Evolutionary conservation across 1,140 invertebrate species (phyloP), one percentile per base, ranked within the genome.

Genomic region (Coptotermes formosanus): DNA sequence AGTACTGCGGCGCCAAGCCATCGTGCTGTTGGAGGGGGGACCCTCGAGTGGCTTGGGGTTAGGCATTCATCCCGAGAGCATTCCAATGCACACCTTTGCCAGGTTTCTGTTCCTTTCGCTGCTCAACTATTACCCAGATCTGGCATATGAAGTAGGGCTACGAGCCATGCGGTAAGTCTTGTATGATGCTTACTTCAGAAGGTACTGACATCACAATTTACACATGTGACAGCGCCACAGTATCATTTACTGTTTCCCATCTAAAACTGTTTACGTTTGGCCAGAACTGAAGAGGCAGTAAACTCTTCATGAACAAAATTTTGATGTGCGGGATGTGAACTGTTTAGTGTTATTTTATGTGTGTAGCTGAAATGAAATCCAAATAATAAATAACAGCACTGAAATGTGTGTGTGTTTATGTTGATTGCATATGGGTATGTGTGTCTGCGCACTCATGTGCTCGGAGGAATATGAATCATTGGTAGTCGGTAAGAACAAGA

Each of bases 41-140:
- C 95, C 95, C 1, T 93, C 94, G 12, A 95, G 95, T 89, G 96
- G 95, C 19, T 91, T 95, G 59, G 96, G 96, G 45, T 92, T 94
- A 82, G 94, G 94, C 32, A 95, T 97, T 86, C 96, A 96, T 90
- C 94, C 95, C 1, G 95, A 97, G 88, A 93, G 93, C 4, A 93
- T 96, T 83, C 96, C 96, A 25, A 96, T 97, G 93, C 96, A 97
- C 89, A 96, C 95, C 52, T 96, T 96, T 91, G 96, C 96, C 25
- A 91, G 95, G 86, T 97, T 95, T 89, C 91, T 97, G 84, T 97
- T 97, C 91, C 93, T 94, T 69, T 94, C 95, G 21, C 91, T 97
- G 81, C 91, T 96, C 85, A 93, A 93, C 85, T 93, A 94, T 88
- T 95, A 97, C 90, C 92, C 94, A 2, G 95, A 97, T 87, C 91